phyloP scores from a whole-genome alignment of 2,888 invertebrate genomes.

The Baronia brevicornis region DNA sequence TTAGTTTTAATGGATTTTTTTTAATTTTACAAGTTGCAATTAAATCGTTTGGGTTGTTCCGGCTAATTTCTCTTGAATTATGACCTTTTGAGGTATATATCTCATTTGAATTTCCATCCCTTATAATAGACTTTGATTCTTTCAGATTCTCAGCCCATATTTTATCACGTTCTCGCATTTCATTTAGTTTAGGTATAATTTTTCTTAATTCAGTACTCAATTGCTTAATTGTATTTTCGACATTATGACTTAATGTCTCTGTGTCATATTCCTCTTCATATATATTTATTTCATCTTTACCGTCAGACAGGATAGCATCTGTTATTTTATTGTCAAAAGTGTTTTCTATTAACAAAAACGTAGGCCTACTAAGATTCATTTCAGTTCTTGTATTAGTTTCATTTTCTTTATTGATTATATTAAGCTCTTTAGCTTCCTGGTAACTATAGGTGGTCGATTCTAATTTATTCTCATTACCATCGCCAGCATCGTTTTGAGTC shows the following conservation, averaged over 20 bases:
- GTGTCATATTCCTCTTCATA: slow-evolving; percentile 53
- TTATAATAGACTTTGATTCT: slow-evolving; percentile 30
- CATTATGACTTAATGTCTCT: slow-evolving; percentile 54
- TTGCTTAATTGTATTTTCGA: slow-evolving; percentile 65
- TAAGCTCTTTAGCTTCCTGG: slow-evolving; percentile 32
- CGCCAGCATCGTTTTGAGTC: slow-evolving; percentile 43
- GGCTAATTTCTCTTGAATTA: slow-evolving; percentile 15
- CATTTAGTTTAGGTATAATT: slow-evolving; percentile 67
- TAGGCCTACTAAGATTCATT: slow-evolving; percentile 63
- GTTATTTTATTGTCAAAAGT: slow-evolving; percentile 60
- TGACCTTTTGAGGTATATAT: slow-evolving; percentile 29
- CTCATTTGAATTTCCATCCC: slow-evolving; percentile 60
- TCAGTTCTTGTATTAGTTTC: slow-evolving; percentile 54
- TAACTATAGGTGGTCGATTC: slow-evolving; percentile 22
- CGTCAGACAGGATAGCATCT: slow-evolving; percentile 77
- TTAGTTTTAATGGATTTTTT: no score
- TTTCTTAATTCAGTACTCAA: slow-evolving; percentile 63
- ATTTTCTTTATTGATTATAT: slow-evolving; percentile 49
- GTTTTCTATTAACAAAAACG: slow-evolving; percentile 60
- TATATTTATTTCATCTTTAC: slow-evolving; percentile 71
- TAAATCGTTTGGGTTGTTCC: slow-evolving; percentile 15
- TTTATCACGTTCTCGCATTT: slow-evolving; percentile 62
- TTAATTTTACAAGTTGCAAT: no score
- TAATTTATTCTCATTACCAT: slow-evolving; percentile 27
- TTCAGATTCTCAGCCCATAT: slow-evolving; percentile 48